Conservation (phyloP, 2,797 vertebrate genomes). For the Sphenodon punctatus region DNA sequence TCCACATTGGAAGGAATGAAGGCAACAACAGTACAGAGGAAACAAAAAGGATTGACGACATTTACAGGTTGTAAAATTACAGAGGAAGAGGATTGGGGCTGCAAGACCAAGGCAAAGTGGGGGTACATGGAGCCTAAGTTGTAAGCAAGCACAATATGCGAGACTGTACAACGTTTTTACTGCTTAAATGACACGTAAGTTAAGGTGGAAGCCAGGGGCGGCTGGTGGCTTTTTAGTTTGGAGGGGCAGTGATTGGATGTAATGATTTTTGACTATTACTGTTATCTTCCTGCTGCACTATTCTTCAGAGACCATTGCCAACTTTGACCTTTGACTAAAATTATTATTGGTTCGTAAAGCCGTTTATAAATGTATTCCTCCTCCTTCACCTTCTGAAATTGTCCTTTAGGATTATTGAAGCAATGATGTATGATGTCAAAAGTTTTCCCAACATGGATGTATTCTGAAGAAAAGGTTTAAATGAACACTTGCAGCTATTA, state of each 20-base stretch:
- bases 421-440: slow-evolving; percentile 66
- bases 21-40: no score
- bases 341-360: slow-evolving; percentile 55
- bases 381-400: slow-evolving; percentile 58
- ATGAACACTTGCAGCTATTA: slow-evolving; percentile 62
- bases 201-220: no score
- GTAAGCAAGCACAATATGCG: no score
- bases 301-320: slow-evolving; percentile 51
- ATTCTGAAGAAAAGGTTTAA: slow-evolving; percentile 49
- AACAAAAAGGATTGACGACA: no score
- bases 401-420: slow-evolving; percentile 66
- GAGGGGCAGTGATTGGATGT: slow-evolving; percentile 57
- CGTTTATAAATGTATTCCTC: slow-evolving; percentile 48
- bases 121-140: no score
- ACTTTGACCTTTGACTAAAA: slow-evolving; percentile 55
- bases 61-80: no score
- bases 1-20: no score
- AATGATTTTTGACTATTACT: slow-evolving; percentile 60
- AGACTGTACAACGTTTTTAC: no score
- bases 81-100: no score
- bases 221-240: no score
- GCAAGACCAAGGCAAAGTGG: no score
- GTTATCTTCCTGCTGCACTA: slow-evolving; percentile 53
- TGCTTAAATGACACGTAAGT: no score
- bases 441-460: slow-evolving; percentile 60